A percentile compares a stretch with the other conserved stretches of the same genome.
These are phyloP conservation scores for Proteles cristata DNA, from an alignment of 2,113 vertebrate genomes.

Conservation along the genomic window DNA sequence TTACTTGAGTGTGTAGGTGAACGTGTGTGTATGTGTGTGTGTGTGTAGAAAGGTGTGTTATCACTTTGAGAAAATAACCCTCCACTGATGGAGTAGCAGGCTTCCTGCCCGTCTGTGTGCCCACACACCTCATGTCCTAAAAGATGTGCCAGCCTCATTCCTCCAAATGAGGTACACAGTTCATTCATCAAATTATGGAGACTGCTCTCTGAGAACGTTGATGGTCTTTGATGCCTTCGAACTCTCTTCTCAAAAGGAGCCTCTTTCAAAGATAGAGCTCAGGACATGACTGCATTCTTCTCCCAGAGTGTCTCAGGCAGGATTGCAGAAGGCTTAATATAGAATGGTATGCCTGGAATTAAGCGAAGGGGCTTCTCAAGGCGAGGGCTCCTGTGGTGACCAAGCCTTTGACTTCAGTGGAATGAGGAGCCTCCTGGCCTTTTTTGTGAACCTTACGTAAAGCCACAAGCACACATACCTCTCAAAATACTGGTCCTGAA, in stretches of 20 bases:
- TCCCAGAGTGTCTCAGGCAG: not conserved
- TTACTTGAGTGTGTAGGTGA: not conserved
- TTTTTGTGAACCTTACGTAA: not conserved
- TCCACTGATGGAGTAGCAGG: not conserved
- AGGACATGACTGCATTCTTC: not conserved
- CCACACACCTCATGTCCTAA: not conserved
- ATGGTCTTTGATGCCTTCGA: not conserved
- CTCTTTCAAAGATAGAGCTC: not conserved
- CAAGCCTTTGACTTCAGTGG: not conserved
- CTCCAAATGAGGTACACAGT: not conserved
- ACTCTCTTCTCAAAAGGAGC: not conserved
- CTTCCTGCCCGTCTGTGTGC: not conserved
- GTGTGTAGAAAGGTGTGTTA: not conserved
- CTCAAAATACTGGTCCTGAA: not conserved
- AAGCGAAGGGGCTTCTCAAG: conserved; percentile 42
- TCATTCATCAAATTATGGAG: conserved; percentile 49
- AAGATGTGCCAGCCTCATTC: not conserved
- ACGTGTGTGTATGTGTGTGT: not conserved
- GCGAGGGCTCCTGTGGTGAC: not conserved
- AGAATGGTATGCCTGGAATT: conserved; percentile 73
- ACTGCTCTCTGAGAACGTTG: not conserved
- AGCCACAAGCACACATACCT: not conserved
- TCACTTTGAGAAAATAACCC: conserved; percentile 18
- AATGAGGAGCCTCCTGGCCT: conserved; percentile 12
- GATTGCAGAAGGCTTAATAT: conserved; percentile 75